Conservation (phyloP, 2,797 vertebrate genomes). For the Sebastes ruberrimus region DNA sequence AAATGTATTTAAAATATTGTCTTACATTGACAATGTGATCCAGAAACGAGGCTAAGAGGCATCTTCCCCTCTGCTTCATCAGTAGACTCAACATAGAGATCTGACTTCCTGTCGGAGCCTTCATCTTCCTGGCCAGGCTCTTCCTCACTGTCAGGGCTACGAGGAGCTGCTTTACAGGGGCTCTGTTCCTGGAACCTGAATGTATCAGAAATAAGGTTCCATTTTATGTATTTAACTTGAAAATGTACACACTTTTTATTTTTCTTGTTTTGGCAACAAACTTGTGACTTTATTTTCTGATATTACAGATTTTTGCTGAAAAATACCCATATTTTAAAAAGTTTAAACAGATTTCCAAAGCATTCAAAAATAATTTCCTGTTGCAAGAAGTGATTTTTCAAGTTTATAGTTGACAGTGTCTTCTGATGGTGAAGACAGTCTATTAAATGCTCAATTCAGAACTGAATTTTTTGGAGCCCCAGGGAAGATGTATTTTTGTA, state of each 20-base stretch:
- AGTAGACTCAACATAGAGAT: background rate
- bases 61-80: constrained; percentile 4
- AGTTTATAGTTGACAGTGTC: background rate
- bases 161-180: background rate
- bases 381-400: background rate
- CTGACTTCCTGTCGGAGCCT: background rate
- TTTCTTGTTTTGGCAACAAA: background rate
- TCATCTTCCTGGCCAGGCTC: constrained; percentile 6
- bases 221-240: background rate
- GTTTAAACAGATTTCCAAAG: background rate
- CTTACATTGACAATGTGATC: constrained; percentile 13
- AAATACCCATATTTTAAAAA: background rate
- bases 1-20: background rate
- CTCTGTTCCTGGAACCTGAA: constrained; percentile 53
- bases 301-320: background rate
- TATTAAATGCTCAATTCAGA: background rate
- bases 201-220: background rate
- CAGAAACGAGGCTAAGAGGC: background rate
- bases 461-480: background rate
- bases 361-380: background rate
- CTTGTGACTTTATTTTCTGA: background rate
- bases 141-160: background rate
- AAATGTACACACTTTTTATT: background rate
- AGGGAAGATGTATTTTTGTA: too few species aligned
- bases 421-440: background rate